Evolutionary conservation across 2,113 vertebrate genomes (phyloP), one percentile per base, ranked within the genome.

Genomic region (Salvelinus fontinalis): DNA sequence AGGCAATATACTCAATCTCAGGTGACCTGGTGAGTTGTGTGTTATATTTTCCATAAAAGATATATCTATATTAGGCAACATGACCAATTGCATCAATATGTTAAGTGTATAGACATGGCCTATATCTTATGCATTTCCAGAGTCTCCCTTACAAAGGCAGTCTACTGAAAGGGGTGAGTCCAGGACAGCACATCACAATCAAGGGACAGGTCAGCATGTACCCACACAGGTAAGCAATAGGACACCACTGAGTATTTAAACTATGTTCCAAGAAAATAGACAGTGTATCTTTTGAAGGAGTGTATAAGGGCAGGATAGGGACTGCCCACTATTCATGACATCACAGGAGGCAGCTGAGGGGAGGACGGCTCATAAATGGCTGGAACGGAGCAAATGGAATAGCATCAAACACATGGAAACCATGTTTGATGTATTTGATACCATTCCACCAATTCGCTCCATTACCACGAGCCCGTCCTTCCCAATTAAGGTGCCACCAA

Each of bases 191-290:
- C 34, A 86, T 99, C 57, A 94, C 94, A 59, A 85, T 99, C 71
- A 98, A 96, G 90, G 97, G 95, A 70, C 95, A 96, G 89, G 90
- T 99, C 87, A 93, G 92, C 73, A 86, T 92, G 86, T 94, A 93
- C 20, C 85, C 97, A 48, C 95, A 95, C 89, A 94, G 95, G 97
- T 98, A 85, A 81, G 39, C 70, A 20, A 9, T 64, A 4, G 71
- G 1, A 71, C 22, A 51, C 26, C 14, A 14, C 51, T 44, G 39
- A 44, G 9, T 44, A 67, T 34, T 16, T 29, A 34, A 67, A 67
- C 24, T 29, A 29, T 18, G 66, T 31, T 67, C 8, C 11, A 29
- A 31, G 3, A 16, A 68, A 39, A 16, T 34, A 7, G 27, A 44
- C 67, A 69, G 20, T 44, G 2, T 2, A 20, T 9, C 2, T 44